phyloP scores from a whole-genome alignment of 2,797 vertebrate species.

The Sebastes nivosus region DNA sequence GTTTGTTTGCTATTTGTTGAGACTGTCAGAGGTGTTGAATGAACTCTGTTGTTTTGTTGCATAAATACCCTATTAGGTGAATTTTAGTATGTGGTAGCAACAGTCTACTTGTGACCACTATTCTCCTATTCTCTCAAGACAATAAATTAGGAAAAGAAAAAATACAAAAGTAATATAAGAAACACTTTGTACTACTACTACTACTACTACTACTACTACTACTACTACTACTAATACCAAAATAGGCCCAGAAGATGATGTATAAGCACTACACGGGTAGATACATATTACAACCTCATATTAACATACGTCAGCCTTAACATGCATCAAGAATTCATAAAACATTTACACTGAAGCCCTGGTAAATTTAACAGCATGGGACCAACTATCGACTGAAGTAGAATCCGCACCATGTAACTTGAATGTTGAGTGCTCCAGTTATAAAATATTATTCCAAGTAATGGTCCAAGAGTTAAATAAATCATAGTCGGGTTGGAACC shows the following conservation, averaged over 20 bases:
- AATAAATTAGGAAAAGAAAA: no score
- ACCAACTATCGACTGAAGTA: neutral
- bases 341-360: neutral
- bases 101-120: neutral
- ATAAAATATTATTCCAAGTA: neutral
- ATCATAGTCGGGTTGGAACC: neutral
- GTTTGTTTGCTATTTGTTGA: neutral
- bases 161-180: neutral
- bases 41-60: neutral
- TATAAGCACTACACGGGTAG: neutral
- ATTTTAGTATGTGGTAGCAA: neutral
- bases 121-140: no score
- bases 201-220: neutral
- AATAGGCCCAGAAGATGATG: neutral
- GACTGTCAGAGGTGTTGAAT: neutral
- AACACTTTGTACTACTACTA: neutral
- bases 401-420: neutral
- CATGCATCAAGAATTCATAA: neutral
- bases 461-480: neutral
- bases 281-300: neutral
- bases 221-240: neutral
- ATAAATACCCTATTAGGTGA: neutral
- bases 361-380: neutral
- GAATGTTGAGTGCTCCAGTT: neutral
- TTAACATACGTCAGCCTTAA: neutral